Evolutionary conservation across 1,140 invertebrate genomes (phyloP).

Genomic region (Diorhabda elongata): DNA sequence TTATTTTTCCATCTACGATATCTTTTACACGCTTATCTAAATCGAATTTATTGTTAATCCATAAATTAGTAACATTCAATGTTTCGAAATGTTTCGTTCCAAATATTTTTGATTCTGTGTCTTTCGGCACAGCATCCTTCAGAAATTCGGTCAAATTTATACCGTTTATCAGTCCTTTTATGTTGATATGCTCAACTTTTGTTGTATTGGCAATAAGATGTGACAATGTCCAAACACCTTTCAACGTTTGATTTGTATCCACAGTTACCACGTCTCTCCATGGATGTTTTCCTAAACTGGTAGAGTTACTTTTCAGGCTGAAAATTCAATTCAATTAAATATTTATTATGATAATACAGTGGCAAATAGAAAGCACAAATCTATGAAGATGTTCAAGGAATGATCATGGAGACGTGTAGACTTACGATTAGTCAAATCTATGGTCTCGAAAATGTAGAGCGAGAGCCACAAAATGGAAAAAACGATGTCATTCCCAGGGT

Average conservation of each 20-base stretch:
- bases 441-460: too few relatives aligned
- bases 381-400: too few relatives aligned
- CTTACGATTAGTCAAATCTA: too few relatives aligned
- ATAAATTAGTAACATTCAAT: constrained; percentile 31
- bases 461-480: too few relatives aligned
- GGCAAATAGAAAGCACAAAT: neutral
- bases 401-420: too few relatives aligned
- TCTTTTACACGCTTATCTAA: constrained; percentile 19
- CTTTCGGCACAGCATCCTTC: constrained; percentile 26
- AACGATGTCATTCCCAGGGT: too few relatives aligned
- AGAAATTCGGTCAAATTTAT: constrained; percentile 29
- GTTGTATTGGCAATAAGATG: constrained; percentile 21
- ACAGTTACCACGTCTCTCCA: constrained; percentile 18
- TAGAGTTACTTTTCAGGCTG: constrained; percentile 21
- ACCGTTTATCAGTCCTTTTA: constrained; percentile 29
- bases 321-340: constrained; percentile 6
- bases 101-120: constrained; percentile 23
- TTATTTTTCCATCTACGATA: constrained; percentile 5
- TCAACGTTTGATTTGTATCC: constrained; percentile 15
- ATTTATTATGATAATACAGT: constrained; percentile 1
- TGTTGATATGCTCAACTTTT: neutral
- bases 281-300: constrained; percentile 17
- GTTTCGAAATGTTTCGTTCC: constrained; percentile 36
- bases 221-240: constrained; percentile 14
- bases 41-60: constrained; percentile 26